These are phyloP conservation scores for Lagorchestes hirsutus DNA, from an alignment of 2,797 vertebrate genomes.

Conservation along the genomic window DNA sequence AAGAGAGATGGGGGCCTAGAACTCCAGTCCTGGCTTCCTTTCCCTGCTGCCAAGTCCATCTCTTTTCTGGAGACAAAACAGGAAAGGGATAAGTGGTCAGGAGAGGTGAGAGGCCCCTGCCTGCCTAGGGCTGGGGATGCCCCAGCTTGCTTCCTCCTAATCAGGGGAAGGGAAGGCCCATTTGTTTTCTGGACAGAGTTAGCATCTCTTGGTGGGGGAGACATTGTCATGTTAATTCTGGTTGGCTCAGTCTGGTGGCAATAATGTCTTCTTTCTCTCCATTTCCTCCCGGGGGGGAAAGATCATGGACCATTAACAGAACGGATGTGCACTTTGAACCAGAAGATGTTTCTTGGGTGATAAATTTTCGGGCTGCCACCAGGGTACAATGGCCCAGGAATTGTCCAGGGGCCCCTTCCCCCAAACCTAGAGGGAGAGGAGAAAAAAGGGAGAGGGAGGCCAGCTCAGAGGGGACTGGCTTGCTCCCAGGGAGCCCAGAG, in stretches of 20 bases:
- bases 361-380: slow-evolving; percentile 87
- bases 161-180: neutral
- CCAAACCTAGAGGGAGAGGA: neutral
- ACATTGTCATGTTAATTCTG: slow-evolving; percentile 83
- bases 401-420: slow-evolving; percentile 87
- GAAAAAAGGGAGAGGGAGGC: slow-evolving; percentile 36
- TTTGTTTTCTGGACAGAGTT: neutral
- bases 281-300: slow-evolving; percentile 87
- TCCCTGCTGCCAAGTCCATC: rapidly evolving
- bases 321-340: slow-evolving; percentile 91
- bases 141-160: neutral
- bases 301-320: slow-evolving; percentile 86
- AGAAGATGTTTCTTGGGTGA: slow-evolving; percentile 86
- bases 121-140: neutral
- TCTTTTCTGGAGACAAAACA: neutral
- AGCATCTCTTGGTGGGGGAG: neutral
- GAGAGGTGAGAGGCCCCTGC: neutral
- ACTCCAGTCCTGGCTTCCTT: neutral
- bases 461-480: neutral
- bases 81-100: neutral
- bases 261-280: slow-evolving; percentile 91
- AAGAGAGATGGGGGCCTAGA: neutral
- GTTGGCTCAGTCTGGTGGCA: slow-evolving; percentile 87
- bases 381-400: slow-evolving; percentile 87
- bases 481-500: slow-evolving; percentile 5